Evolutionary conservation across 2,113 vertebrate species (phyloP).

Genomic region (Solea senegalensis): DNA sequence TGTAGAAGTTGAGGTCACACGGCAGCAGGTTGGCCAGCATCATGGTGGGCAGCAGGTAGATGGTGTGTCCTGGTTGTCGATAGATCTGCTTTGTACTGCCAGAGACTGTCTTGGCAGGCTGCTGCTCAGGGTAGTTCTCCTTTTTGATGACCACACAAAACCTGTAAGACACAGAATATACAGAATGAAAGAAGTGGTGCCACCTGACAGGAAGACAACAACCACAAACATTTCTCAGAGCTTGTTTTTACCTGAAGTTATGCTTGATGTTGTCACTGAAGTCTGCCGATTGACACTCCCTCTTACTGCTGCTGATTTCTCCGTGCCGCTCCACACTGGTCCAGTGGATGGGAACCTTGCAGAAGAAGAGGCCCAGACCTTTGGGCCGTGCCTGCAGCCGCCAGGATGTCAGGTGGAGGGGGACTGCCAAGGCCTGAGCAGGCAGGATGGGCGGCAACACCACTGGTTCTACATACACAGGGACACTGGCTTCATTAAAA

Average conservation of each 20-base stretch:
- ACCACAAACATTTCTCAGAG: neutral
- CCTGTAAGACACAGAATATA: slow-evolving; percentile 69
- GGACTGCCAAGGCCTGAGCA: slow-evolving; percentile 89
- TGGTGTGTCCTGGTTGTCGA: slow-evolving; percentile 93
- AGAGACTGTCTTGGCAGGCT: slow-evolving; percentile 90
- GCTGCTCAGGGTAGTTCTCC: slow-evolving; percentile 94
- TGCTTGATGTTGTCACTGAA: slow-evolving; percentile 85
- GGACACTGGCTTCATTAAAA: neutral
- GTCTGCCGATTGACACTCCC: slow-evolving; percentile 94
- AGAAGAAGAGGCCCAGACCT: slow-evolving; percentile 94
- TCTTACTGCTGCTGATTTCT: slow-evolving; percentile 91
- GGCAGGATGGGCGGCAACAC: slow-evolving; percentile 93
- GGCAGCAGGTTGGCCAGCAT: slow-evolving; percentile 94
- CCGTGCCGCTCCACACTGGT: slow-evolving; percentile 89
- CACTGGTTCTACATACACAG: slow-evolving; percentile 87
- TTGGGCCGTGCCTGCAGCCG: slow-evolving; percentile 94
- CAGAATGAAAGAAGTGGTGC: neutral
- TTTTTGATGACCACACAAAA: slow-evolving; percentile 98
- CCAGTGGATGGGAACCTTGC: slow-evolving; percentile 96
- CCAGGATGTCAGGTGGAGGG: slow-evolving; percentile 96
- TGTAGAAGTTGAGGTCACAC: slow-evolving; percentile 93
- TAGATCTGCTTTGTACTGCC: slow-evolving; percentile 93
- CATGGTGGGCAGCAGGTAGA: slow-evolving; percentile 93
- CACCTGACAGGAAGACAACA: neutral
- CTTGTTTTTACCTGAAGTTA: slow-evolving; percentile 88